Evolutionary conservation across 1,140 invertebrate genomes (phyloP).

Genomic region (Bombus confusus): DNA sequence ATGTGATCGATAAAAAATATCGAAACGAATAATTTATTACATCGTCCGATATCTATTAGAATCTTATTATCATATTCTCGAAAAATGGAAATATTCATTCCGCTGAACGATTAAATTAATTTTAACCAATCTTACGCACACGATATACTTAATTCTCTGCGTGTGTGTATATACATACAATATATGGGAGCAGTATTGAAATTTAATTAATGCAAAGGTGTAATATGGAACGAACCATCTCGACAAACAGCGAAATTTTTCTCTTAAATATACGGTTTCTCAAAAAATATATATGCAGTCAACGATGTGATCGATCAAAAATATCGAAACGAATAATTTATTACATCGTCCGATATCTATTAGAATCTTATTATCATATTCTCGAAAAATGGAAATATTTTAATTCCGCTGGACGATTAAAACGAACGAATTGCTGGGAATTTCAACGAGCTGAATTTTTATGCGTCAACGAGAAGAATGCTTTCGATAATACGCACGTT

Average conservation of each 20-base stretch:
- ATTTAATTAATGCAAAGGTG: background rate
- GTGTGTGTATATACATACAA: too few relatives aligned
- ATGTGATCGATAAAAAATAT: background rate
- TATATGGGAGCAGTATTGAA: background rate
- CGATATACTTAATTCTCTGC: background rate
- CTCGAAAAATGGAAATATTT: background rate
- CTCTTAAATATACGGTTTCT: background rate
- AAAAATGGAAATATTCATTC: background rate
- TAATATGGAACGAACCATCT: background rate
- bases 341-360: background rate
- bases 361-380: background rate
- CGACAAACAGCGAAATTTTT: background rate
- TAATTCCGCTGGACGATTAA: background rate
- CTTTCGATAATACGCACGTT: background rate
- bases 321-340: background rate
- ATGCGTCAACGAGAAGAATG: background rate
- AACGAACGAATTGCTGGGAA: background rate
- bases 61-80: background rate
- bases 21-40: background rate
- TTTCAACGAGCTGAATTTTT: background rate
- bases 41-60: background rate
- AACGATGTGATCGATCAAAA: background rate
- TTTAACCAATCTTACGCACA: background rate
- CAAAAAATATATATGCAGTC: background rate
- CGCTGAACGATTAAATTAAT: background rate